phyloP scores from a whole-genome alignment of 2,888 invertebrate genomes.

The Brachynemurus nebulosus region DNA sequence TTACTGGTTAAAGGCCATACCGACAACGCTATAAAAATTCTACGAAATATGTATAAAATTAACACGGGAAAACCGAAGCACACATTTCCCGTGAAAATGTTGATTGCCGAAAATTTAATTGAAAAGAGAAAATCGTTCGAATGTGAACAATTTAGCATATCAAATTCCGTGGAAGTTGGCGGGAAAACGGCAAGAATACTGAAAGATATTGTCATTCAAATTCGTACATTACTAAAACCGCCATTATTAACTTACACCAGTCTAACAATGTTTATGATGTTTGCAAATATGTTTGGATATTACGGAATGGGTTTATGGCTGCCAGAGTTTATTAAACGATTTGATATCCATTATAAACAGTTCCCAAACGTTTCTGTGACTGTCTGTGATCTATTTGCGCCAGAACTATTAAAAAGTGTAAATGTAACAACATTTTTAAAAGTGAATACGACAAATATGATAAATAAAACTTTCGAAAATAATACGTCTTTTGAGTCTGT shows the following conservation, averaged over 20 bases:
- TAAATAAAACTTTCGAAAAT: no score
- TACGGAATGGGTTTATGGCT: constrained; percentile 62
- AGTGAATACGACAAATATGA: no score
- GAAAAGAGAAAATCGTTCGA: no score
- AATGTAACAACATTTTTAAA: no score
- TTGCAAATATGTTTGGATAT: constrained; percentile 54
- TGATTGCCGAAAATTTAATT: no score
- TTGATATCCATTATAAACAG: constrained; percentile 30
- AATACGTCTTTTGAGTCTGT: no score
- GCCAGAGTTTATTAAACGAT: constrained; percentile 56
- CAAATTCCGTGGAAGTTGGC: no score
- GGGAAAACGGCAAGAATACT: constrained; percentile 29
- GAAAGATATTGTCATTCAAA: constrained; percentile 40
- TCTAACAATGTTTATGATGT: constrained; percentile 45
- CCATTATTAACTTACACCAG: constrained; percentile 41
- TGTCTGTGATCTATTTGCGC: constrained; percentile 30
- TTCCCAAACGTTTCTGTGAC: constrained; percentile 35
- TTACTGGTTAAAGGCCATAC: constrained; percentile 44
- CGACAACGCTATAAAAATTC: constrained; percentile 42
- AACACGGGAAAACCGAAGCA: constrained; percentile 35
- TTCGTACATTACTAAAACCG: constrained; percentile 37
- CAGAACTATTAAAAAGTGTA: constrained; percentile 1
- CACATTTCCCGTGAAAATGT: constrained; percentile 33
- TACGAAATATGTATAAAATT: constrained; percentile 43
- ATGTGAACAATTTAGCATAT: no score